Percentiles rank a stretch among this genome's conserved stretches.
These are phyloP conservation scores for Phengaris alcon DNA, from an alignment of 2,888 invertebrate species.

Conservation along the genomic window DNA sequence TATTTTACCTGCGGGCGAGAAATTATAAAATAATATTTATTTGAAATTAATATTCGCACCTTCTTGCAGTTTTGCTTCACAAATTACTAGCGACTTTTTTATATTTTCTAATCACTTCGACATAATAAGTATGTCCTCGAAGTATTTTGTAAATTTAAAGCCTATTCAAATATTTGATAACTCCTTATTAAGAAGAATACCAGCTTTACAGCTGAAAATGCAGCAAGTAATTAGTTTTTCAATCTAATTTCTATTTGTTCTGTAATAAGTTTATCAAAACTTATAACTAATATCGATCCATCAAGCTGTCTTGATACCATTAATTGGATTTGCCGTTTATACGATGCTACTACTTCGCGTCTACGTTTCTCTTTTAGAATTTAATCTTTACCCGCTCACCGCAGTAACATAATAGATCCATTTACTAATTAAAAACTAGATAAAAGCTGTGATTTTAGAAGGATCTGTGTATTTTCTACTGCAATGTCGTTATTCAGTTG, in stretches of 20 bases:
- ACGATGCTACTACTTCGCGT: conserved; percentile 12
- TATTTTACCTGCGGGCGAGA: neutral
- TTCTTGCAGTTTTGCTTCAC: neutral
- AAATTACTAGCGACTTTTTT: neutral
- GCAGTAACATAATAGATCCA: conserved; percentile 69
- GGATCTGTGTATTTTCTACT: conserved; percentile 43
- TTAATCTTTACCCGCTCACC: conserved; percentile 57
- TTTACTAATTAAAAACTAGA: conserved; percentile 74
- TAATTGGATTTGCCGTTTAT: conserved; percentile 61
- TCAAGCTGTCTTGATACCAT: conserved; percentile 57
- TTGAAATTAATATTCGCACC: neutral
- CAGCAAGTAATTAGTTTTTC: neutral
- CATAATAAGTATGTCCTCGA: neutral
- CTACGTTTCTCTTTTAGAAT: conserved; percentile 49
- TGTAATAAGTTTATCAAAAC: conserved; percentile 25
- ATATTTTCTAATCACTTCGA: neutral
- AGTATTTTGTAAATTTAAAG: neutral
- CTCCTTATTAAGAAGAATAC: no score
- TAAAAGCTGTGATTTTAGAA: conserved; percentile 15
- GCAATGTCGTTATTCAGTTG: conserved; percentile 49
- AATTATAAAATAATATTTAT: neutral
- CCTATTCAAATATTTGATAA: neutral
- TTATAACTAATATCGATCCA: conserved; percentile 46
- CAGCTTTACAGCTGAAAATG: neutral
- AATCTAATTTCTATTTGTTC: conserved; percentile 1